phyloP scores from a whole-genome alignment of 2,797 vertebrate genomes.

The Mormyrops boulengeri region DNA sequence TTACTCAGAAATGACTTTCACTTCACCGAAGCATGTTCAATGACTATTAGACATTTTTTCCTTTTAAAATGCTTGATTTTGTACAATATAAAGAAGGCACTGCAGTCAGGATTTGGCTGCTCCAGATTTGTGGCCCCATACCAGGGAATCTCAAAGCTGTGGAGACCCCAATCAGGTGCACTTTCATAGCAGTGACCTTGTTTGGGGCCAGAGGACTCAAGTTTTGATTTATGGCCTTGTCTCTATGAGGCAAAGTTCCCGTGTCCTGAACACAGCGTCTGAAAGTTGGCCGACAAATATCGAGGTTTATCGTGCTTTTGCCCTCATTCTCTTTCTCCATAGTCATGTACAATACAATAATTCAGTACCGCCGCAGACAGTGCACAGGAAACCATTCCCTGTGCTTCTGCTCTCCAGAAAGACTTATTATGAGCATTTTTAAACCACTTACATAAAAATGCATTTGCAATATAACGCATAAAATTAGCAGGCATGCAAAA shows the following conservation, averaged over 20 bases:
- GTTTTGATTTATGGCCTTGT: slow-evolving; percentile 3
- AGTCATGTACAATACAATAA: not conserved
- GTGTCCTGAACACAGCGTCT: not conserved
- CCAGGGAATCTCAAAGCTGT: not conserved
- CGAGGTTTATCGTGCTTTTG: not conserved
- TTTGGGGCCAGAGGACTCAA: not conserved
- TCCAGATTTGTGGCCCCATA: not conserved
- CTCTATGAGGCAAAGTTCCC: not conserved
- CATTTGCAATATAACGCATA: not conserved
- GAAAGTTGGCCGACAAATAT: not conserved
- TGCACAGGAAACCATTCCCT: not conserved
- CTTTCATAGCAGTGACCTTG: not conserved
- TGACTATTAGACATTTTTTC: not conserved
- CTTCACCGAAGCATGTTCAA: not conserved
- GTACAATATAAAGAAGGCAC: not conserved
- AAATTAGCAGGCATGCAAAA: not conserved
- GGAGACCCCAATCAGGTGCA: not conserved
- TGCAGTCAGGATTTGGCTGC: not conserved
- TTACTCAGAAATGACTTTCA: not conserved
- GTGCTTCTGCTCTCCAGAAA: not conserved
- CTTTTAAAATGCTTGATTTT: not conserved
- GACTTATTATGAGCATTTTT: not conserved
- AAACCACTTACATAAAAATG: not conserved
- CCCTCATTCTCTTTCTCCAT: not conserved
- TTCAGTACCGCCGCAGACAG: not conserved